Conservation (phyloP, 1,140 invertebrate species). For the Anagrus nilaparvatae region DNA sequence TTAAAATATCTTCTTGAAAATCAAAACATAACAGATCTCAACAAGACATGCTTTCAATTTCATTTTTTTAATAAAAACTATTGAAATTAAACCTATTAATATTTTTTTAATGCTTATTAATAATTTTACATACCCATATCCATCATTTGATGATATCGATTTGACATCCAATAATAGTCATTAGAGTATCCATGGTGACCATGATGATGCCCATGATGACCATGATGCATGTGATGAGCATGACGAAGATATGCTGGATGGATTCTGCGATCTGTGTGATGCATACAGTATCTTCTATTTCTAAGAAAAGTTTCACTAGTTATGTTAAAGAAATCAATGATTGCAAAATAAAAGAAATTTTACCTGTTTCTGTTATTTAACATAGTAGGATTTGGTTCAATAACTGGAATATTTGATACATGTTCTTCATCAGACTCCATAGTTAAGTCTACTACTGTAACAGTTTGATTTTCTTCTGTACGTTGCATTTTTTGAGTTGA, state of each 20-base stretch:
- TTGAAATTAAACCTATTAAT: no score
- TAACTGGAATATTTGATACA: constrained; percentile 18
- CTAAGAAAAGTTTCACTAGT: constrained; percentile 16
- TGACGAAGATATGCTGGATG: constrained; percentile 16
- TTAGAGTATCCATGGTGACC: no score
- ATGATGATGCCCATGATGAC: no score
- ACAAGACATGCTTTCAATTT: no score
- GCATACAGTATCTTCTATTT: constrained; percentile 23
- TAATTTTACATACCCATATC: constrained; percentile 12
- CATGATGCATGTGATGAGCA: constrained; percentile 15
- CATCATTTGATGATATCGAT: constrained; percentile 15
- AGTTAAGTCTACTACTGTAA: constrained; percentile 54
- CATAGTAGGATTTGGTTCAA: constrained; percentile 5
- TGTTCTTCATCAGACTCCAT: constrained; percentile 53
- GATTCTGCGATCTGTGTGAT: constrained; percentile 21
- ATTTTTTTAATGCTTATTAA: no score
- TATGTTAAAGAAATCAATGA: no score
- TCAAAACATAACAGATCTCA: no score
- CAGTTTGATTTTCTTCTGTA: constrained; percentile 31
- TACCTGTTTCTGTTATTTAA: no score
- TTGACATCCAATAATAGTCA: constrained; percentile 21
- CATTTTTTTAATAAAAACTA: no score
- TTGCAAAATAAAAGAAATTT: no score
- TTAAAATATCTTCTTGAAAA: no score
- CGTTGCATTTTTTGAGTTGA: constrained; percentile 14